A percentile compares a stretch with the other conserved stretches of the same genome.
These are phyloP conservation scores for Pelecanoides urinatrix DNA, from an alignment of 2,113 vertebrate species.

Conservation along the genomic window DNA sequence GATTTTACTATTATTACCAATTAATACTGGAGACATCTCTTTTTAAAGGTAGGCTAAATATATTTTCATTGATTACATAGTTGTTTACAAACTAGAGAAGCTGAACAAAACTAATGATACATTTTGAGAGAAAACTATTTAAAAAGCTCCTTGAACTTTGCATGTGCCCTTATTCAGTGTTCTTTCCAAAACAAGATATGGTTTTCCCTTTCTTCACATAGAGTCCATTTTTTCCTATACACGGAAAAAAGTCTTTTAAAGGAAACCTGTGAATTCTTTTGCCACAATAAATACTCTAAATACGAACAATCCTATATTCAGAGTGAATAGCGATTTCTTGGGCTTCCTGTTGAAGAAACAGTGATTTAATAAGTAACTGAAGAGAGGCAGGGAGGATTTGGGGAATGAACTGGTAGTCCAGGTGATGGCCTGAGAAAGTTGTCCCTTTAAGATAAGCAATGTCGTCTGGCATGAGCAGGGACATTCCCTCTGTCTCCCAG, in stretches of 20 bases:
- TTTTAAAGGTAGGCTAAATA: conserved; percentile 60
- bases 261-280: conserved; percentile 62
- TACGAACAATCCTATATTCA: neutral
- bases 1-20: conserved; percentile 54
- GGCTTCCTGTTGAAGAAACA: neutral
- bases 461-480: neutral
- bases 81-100: conserved; percentile 39
- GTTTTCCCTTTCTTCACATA: neutral
- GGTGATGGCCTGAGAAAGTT: neutral
- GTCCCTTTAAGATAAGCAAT: neutral
- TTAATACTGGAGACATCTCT: conserved; percentile 40
- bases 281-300: conserved; percentile 57
- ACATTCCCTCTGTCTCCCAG: neutral
- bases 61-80: conserved; percentile 57
- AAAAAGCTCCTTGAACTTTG: conserved; percentile 41
- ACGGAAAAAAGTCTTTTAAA: conserved; percentile 56
- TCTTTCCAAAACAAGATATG: neutral
- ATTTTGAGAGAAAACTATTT: conserved; percentile 34
- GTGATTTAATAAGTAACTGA: neutral
- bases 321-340: neutral
- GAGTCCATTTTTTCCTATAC: conserved; percentile 49
- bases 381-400: neutral
- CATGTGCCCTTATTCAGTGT: conserved; percentile 54
- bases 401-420: neutral
- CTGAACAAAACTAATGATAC: conserved; percentile 22